Conservation (phyloP, 2,888 invertebrate species). For the Reticulitermes lucifugus region DNA sequence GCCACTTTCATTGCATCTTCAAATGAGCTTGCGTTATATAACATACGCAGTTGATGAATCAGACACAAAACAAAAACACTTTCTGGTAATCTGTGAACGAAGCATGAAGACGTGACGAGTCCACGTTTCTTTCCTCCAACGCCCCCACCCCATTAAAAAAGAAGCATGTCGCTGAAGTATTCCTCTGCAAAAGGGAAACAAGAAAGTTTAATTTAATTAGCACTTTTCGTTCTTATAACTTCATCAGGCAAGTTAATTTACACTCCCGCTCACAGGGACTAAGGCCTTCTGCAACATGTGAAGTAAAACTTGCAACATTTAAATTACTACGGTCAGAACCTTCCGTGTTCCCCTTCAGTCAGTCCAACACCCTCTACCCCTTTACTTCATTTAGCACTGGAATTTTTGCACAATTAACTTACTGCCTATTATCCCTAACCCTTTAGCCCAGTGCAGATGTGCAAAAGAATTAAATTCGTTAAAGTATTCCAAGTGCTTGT, state of each 20-base stretch:
- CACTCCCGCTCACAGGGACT: neutral
- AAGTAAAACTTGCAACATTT: constrained; percentile 33
- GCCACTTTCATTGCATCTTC: too few relatives aligned
- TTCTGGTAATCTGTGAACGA: too few relatives aligned
- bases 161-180: neutral
- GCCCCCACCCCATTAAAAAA: too few relatives aligned
- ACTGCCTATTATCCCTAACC: constrained; percentile 25
- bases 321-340: constrained; percentile 29
- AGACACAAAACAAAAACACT: too few relatives aligned
- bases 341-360: neutral
- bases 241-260: constrained; percentile 24
- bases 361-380: neutral
- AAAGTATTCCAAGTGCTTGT: neutral
- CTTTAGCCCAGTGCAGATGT: constrained; percentile 29
- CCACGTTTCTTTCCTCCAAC: too few relatives aligned
- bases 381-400: constrained; percentile 19
- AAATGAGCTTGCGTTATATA: too few relatives aligned
- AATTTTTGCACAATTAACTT: constrained; percentile 26
- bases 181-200: neutral
- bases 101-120: too few relatives aligned
- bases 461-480: constrained; percentile 24
- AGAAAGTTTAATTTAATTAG: constrained; percentile 35
- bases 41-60: too few relatives aligned
- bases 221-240: constrained; percentile 2
- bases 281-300: neutral